These are phyloP conservation scores for Papilio elwesi DNA, from an alignment of 2,888 invertebrate genomes.

Conservation along the genomic window DNA sequence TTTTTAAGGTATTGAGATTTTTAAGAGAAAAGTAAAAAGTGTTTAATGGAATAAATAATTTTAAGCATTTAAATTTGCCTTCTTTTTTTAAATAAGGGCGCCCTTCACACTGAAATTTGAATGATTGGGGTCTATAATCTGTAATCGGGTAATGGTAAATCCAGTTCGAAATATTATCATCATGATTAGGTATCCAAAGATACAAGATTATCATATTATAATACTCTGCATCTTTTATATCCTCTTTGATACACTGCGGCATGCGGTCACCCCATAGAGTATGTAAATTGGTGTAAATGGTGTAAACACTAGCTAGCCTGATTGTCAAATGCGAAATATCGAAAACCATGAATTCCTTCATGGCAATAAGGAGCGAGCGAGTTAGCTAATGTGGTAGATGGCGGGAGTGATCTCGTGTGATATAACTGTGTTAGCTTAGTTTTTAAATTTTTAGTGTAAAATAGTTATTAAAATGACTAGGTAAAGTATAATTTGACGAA, in stretches of 20 bases:
- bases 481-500: slow-evolving; percentile 55
- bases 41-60: neutral
- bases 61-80: neutral
- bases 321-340: slow-evolving; percentile 50
- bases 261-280: neutral
- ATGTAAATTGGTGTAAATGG: too few relatives aligned
- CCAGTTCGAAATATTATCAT: too few relatives aligned
- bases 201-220: too few relatives aligned
- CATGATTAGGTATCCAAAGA: too few relatives aligned
- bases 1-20: neutral
- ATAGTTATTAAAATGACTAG: slow-evolving; percentile 82
- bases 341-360: slow-evolving; percentile 44
- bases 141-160: too few relatives aligned
- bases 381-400: slow-evolving; percentile 74
- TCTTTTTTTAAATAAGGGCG: neutral
- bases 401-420: slow-evolving; percentile 84
- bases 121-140: too few relatives aligned
- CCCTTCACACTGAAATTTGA: too few relatives aligned
- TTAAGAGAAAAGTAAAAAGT: neutral
- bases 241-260: too few relatives aligned
- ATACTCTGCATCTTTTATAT: too few relatives aligned
- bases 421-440: slow-evolving; percentile 83
- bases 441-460: slow-evolving; percentile 80
- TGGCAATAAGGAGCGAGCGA: slow-evolving; percentile 52
- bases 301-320: slow-evolving; percentile 37